Evolutionary conservation across 1,140 invertebrate species (phyloP).

Genomic region (Lethrus apterus): DNA sequence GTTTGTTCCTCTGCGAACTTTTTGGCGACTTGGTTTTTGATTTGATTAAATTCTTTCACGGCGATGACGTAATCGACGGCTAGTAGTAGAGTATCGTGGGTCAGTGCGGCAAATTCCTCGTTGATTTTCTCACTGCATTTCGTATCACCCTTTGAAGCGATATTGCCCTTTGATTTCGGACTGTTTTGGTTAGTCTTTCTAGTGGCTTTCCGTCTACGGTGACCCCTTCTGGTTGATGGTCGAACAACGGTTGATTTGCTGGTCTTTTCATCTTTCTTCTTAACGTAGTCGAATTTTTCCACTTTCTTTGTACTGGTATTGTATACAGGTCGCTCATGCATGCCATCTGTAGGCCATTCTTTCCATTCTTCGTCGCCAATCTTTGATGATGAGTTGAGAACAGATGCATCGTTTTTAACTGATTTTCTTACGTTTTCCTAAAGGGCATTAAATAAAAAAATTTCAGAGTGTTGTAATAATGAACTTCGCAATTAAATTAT

Average conservation of each 20-base stretch:
- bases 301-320: conserved; percentile 18
- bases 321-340: conserved; percentile 41
- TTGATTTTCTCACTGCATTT: background rate
- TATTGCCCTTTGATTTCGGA: background rate
- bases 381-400: too few relatives aligned
- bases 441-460: too few relatives aligned
- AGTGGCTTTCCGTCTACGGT: conserved; percentile 8
- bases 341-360: conserved; percentile 40
- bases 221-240: too few relatives aligned
- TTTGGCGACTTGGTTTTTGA: too few relatives aligned
- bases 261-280: conserved; percentile 3
- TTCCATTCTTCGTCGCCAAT: conserved; percentile 33
- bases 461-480: too few relatives aligned
- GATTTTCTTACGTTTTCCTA: too few relatives aligned
- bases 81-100: conserved; percentile 11
- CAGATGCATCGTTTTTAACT: too few relatives aligned
- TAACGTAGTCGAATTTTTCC: conserved; percentile 4
- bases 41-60: conserved; percentile 16
- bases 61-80: conserved; percentile 12
- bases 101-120: conserved; percentile 8
- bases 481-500: too few relatives aligned
- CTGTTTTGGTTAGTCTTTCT: background rate
- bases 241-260: too few relatives aligned
- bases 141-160: background rate
- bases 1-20: too few relatives aligned